Base-by-base conservation (phyloP, 2,888 invertebrate species). In the Galeopsomyia nigrocyanea region DNA sequence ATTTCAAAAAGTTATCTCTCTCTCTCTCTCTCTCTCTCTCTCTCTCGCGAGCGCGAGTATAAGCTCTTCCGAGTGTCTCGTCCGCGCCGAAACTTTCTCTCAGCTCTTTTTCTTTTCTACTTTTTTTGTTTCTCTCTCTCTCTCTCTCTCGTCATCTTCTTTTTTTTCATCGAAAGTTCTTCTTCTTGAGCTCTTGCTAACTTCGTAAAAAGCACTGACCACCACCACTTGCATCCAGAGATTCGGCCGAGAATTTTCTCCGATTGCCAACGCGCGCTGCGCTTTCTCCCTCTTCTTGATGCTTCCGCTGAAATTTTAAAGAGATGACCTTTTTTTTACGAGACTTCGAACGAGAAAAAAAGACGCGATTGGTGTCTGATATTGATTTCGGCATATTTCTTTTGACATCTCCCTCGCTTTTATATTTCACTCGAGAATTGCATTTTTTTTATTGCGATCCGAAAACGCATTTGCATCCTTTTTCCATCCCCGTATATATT, bases 1-100 rank as follows among this genome's bases (percentile, higher is more conserved):
- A 78, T 76, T 77, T 75, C 75, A 75, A 75, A 77, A 77, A 79
- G 68, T 77, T 78, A 73, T 71, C 74, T 76, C 68, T 47, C 74
- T 55, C 22, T 21, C 17, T 53, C 51, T n/a, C 55, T 14, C 31
- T 39, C 5, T 39, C 1, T 39, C 1, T 39, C 7, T 39, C 5
- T 39, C 39, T 3, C 39, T 3, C 13, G 39, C 39, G 7, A 39
- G 39, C 10, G 10, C 70, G 50, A 67, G 63, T 63, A 62, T 74
- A 70, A 74, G 68, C 71, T 71, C 70, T 64, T 67, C 39, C 47
- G 49, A 65, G 71, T 74, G 71, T 74, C 71, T 71, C 66, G 57
- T 66, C 47, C 57, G 55, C n/a, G 31, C 39, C 56, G 57, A 65
- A 74, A 74, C 71, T 74, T 74, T 51, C 63, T 65, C 53, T 68